Evolutionary conservation across 2,888 invertebrate species (phyloP).

Genomic region (Latrodectus hesperus): DNA sequence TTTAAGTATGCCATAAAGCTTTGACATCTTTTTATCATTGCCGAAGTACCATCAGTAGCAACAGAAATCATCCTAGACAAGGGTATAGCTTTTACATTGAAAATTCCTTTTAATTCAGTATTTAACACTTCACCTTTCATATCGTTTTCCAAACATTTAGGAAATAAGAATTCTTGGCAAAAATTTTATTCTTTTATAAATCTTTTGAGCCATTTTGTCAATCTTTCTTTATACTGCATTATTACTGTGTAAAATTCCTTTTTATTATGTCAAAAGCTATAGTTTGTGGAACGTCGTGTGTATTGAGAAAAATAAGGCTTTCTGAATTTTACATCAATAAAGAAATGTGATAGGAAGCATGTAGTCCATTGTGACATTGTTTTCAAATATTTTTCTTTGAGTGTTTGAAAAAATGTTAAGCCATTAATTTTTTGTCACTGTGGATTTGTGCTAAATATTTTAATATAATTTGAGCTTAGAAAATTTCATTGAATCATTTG

Average conservation of each 20-base stretch:
- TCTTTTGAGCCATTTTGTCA: conserved; percentile 63
- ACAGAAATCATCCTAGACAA: conserved; percentile 32
- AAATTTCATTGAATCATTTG: conserved; percentile 70
- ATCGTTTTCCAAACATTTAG: too few species aligned
- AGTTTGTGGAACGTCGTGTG: conserved; percentile 23
- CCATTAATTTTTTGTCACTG: conserved; percentile 61
- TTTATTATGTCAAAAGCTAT: conserved; percentile 28
- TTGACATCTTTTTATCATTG: too few species aligned
- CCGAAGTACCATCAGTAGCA: conserved; percentile 34
- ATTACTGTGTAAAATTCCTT: conserved; percentile 50
- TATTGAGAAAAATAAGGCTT: conserved; percentile 33
- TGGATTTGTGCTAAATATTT: conserved; percentile 65
- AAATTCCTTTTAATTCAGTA: too few species aligned
- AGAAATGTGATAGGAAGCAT: conserved; percentile 16
- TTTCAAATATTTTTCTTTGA: conserved; percentile 48
- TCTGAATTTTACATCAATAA: conserved; percentile 36
- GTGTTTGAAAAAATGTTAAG: conserved; percentile 61
- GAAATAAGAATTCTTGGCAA: too few species aligned
- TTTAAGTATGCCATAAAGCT: too few species aligned
- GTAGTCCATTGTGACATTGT: conserved; percentile 23
- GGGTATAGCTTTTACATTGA: conserved; percentile 47
- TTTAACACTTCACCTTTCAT: too few species aligned
- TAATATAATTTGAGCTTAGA: conserved; percentile 65
- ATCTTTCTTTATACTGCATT: conserved; percentile 54
- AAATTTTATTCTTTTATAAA: conserved; percentile 20